phyloP scores from a whole-genome alignment of 2,888 invertebrate species.

The Morpho deidamia region DNA sequence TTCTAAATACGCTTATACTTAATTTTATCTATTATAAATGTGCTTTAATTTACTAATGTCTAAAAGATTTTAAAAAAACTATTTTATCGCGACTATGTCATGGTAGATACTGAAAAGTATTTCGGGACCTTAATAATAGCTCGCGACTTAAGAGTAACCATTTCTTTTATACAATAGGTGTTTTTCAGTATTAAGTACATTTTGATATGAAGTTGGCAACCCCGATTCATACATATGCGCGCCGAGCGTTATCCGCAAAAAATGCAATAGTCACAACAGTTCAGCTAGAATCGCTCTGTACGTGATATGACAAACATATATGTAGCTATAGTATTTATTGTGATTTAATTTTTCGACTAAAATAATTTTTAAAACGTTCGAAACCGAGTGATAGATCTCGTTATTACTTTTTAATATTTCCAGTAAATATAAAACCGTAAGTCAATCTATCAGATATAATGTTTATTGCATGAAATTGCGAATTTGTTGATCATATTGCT shows the following conservation, averaged over 20 bases:
- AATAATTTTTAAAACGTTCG: conserved; percentile 12
- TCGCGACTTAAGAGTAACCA: no score
- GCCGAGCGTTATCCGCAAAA: conserved; percentile 1
- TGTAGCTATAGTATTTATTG: conserved; percentile 70
- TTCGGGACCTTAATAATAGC: no score
- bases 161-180: not conserved
- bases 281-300: conserved; percentile 7
- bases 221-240: conserved; percentile 1
- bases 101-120: no score
- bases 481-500: conserved; percentile 48
- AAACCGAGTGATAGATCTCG: conserved; percentile 38
- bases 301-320: conserved; percentile 12
- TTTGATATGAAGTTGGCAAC: not conserved
- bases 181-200: not conserved
- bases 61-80: no score
- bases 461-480: conserved; percentile 12
- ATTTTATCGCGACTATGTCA: no score
- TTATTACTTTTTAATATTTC: conserved; percentile 24
- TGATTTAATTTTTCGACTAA: conserved; percentile 56
- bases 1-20: no score
- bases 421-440: no score
- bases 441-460: not conserved
- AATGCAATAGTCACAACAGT: conserved; percentile 3
- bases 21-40: no score
- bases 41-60: no score